phyloP scores from a whole-genome alignment of 2,797 vertebrate genomes.

The Crossoptilon crossoptilon region DNA sequence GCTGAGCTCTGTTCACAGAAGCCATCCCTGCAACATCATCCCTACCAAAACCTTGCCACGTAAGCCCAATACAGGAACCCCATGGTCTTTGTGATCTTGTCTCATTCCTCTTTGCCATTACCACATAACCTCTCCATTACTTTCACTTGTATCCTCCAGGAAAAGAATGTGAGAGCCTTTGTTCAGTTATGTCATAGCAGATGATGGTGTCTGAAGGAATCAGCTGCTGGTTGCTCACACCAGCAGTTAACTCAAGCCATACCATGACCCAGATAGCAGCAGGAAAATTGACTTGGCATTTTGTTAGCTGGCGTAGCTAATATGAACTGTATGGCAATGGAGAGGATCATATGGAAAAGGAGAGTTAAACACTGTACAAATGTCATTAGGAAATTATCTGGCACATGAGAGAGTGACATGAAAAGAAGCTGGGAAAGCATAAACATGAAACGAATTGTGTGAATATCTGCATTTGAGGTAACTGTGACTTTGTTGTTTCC shows the following conservation, averaged over 20 bases:
- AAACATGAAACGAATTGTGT: fast-evolving
- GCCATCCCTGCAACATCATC: neutral
- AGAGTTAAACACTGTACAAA: neutral
- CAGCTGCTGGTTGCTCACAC: neutral
- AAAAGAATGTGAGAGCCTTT: neutral
- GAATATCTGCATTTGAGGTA: neutral
- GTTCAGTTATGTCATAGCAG: neutral
- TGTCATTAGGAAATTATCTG: neutral
- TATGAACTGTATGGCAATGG: neutral
- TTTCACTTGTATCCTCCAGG: neutral
- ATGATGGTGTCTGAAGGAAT: neutral
- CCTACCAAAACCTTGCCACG: neutral
- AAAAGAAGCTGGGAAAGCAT: neutral
- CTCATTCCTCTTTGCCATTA: neutral
- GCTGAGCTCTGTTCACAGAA: neutral
- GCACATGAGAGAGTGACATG: neutral
- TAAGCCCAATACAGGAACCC: neutral
- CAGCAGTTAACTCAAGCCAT: neutral
- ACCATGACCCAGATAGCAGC: neutral
- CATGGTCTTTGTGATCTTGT: fast-evolving
- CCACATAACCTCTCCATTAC: neutral
- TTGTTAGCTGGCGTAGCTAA: neutral
- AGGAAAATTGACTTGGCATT: neutral
- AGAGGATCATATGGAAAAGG: neutral
- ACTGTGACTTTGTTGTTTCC: neutral